Percentiles rank a stretch among this genome's conserved stretches.
Conservation (phyloP, 2,797 vertebrate species). For the Furcifer pardalis region DNA sequence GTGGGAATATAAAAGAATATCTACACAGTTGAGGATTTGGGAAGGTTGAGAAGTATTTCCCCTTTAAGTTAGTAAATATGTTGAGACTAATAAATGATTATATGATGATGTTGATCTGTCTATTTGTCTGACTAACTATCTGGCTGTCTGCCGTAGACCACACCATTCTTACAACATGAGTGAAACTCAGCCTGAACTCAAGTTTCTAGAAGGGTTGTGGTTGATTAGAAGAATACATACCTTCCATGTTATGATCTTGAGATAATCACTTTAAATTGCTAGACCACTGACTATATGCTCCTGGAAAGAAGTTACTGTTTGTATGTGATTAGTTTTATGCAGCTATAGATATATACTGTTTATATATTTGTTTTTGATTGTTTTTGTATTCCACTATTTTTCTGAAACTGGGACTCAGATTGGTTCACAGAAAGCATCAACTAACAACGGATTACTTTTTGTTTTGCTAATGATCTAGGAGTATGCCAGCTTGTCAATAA, state of each 20-base stretch:
- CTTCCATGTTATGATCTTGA: not conserved
- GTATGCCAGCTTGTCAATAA: slow-evolving; percentile 97
- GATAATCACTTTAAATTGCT: not conserved
- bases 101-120: not conserved
- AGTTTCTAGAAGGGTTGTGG: not conserved
- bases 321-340: not conserved
- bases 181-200: not conserved
- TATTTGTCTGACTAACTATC: no score
- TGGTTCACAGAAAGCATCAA: no score
- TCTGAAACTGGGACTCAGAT: no score
- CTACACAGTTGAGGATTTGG: not conserved
- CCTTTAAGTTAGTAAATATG: slow-evolving; percentile 22
- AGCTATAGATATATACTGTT: not conserved
- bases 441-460: slow-evolving; percentile 2
- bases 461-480: slow-evolving; percentile 75
- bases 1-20: not conserved
- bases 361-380: no score
- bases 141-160: no score
- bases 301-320: not conserved
- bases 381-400: no score
- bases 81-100: not conserved
- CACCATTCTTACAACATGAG: no score
- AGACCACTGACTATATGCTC: not conserved
- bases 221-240: not conserved
- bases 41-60: no score